These are phyloP conservation scores for Megaleporinus macrocephalus DNA, from an alignment of 2,113 vertebrate genomes.

Conservation along the genomic window DNA sequence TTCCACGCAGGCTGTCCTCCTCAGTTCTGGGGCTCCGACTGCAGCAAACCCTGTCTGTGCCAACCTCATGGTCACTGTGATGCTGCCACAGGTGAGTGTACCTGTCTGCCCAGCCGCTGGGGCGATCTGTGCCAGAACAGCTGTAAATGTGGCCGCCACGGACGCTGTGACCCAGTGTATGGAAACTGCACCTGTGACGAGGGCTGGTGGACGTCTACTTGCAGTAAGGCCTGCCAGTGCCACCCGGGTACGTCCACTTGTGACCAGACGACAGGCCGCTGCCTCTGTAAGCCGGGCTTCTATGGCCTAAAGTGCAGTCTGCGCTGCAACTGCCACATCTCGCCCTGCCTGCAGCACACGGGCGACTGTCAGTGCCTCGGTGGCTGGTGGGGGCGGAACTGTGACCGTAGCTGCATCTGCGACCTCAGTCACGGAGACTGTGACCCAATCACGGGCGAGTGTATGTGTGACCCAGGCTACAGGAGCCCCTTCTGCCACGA, in stretches of 20 bases:
- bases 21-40: constrained; percentile 92
- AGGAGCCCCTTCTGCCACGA: constrained; percentile 77
- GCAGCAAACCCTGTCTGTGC: constrained; percentile 84
- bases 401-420: constrained; percentile 82
- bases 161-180: constrained; percentile 78
- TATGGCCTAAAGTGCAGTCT: constrained; percentile 85
- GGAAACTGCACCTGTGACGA: constrained; percentile 86
- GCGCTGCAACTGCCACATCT: constrained; percentile 81
- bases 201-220: constrained; percentile 86
- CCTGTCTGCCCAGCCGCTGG: constrained; percentile 83
- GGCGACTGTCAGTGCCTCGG: constrained; percentile 82
- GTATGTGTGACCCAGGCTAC: constrained; percentile 84
- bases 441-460: constrained; percentile 70
- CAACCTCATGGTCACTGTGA: constrained; percentile 85
- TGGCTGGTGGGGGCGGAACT: constrained; percentile 82
- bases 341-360: constrained; percentile 79
- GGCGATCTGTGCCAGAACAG: constrained; percentile 80
- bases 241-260: constrained; percentile 71
- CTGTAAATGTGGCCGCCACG: constrained; percentile 83
- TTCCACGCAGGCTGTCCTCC: constrained; percentile 83
- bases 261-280: constrained; percentile 80
- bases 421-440: constrained; percentile 80
- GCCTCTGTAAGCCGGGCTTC: constrained; percentile 80
- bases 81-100: constrained; percentile 81
- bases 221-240: constrained; percentile 83